Evolutionary conservation across 2,797 vertebrate species (phyloP).

Genomic region (Pipistrellus pygmaeus): DNA sequence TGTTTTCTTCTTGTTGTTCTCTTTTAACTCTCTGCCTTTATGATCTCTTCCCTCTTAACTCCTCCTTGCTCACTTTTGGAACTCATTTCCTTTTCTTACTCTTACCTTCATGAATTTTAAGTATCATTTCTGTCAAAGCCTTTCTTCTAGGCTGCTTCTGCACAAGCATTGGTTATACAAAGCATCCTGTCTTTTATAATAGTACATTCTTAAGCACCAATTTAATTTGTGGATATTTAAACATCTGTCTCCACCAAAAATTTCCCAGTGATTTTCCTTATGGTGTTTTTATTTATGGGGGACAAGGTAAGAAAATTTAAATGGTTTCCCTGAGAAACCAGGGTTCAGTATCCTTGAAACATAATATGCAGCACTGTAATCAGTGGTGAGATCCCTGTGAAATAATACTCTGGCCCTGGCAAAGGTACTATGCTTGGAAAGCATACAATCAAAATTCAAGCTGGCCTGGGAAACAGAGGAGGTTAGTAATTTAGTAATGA

Average conservation of each 20-base stretch:
- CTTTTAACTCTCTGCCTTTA: conserved; percentile 21
- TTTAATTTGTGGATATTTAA: conserved; percentile 32
- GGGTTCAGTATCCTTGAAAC: conserved; percentile 80
- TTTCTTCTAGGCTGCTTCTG: background rate
- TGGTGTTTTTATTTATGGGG: conserved; percentile 13
- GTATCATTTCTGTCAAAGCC: background rate
- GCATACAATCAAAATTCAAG: conserved; percentile 84
- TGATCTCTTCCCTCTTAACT: background rate
- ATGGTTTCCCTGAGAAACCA: conserved; percentile 68
- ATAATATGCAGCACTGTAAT: conserved; percentile 74
- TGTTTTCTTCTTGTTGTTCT: conserved; percentile 7
- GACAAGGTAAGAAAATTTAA: conserved; percentile 58
- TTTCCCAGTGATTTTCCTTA: background rate
- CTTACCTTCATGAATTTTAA: conserved; percentile 58
- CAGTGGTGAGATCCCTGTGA: conserved; percentile 70
- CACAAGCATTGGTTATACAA: background rate
- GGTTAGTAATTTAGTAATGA: conserved; percentile 79
- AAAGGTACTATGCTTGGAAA: conserved; percentile 71
- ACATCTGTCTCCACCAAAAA: background rate
- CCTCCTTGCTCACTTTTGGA: conserved; percentile 37
- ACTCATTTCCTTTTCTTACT: conserved; percentile 22
- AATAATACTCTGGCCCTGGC: conserved; percentile 75
- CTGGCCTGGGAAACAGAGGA: conserved; percentile 76
- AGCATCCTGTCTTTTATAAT: background rate
- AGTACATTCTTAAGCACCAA: conserved; percentile 7